Percentiles rank a stretch among this genome's conserved stretches.
These are phyloP conservation scores for Amphiura filiformis DNA, from an alignment of 35 echinoderm and acorn worm species.

Conservation along the genomic window DNA sequence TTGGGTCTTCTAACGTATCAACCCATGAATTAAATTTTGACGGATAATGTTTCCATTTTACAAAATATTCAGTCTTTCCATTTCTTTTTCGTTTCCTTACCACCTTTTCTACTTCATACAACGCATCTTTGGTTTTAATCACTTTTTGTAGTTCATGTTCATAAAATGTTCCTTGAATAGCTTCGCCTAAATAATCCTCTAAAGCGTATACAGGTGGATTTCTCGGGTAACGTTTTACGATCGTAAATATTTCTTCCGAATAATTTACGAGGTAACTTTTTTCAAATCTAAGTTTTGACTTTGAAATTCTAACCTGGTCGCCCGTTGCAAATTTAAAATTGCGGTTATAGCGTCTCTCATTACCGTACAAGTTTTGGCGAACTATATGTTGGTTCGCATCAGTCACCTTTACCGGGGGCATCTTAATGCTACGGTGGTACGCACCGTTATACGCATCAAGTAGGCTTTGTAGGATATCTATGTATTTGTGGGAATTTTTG, in stretches of 20 bases:
- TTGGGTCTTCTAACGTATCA: conserved; percentile 52
- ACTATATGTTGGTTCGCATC: conserved; percentile 32
- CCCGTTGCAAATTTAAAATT: conserved; percentile 14
- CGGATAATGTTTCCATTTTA: conserved; percentile 36
- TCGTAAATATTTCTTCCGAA: conserved; percentile 50
- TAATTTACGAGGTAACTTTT: conserved; percentile 34
- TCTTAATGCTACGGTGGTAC: conserved; percentile 49
- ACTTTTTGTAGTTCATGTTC: conserved; percentile 50
- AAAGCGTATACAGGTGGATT: conserved; percentile 16
- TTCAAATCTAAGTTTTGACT: background rate
- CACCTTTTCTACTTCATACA: conserved; percentile 40
- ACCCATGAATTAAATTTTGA: background rate
- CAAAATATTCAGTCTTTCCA: conserved; percentile 29
- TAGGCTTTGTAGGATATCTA: background rate
- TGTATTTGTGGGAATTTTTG: conserved; percentile 2
- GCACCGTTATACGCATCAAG: conserved; percentile 31
- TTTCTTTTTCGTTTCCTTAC: background rate
- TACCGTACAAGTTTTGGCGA: conserved; percentile 34
- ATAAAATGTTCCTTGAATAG: conserved; percentile 32
- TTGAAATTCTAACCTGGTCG: conserved; percentile 28
- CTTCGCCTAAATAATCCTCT: conserved; percentile 38
- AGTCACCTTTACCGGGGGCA: conserved; percentile 28
- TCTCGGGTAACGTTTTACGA: background rate
- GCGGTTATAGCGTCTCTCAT: background rate
- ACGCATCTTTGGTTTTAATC: background rate